Percentiles rank a stretch among this genome's conserved stretches.
phyloP scores from a whole-genome alignment of 2,113 vertebrate genomes.

The Brevimyrus niger region DNA sequence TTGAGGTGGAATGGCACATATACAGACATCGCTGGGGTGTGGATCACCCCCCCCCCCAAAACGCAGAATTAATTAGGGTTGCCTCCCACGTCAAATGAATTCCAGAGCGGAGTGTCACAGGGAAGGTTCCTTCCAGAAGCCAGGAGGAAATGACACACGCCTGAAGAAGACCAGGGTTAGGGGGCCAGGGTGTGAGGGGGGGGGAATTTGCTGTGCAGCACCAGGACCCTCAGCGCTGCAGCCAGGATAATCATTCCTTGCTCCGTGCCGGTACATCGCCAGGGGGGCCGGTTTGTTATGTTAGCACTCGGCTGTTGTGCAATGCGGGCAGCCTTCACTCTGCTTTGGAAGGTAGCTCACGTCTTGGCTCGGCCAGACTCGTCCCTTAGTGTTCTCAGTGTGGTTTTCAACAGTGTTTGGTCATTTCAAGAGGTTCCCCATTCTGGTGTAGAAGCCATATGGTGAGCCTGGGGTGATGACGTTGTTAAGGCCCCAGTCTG shows the following conservation, averaged over 20 bases:
- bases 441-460: not conserved
- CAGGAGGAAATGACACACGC: slow-evolving; percentile 17
- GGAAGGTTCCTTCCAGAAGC: not conserved
- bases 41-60: not conserved
- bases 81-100: not conserved
- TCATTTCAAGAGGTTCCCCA: not conserved
- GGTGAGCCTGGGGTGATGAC: not conserved
- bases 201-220: not conserved
- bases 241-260: not conserved
- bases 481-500: not conserved
- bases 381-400: not conserved
- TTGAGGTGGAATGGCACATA: not conserved
- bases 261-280: not conserved
- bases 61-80: not conserved
- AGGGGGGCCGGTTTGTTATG: slow-evolving; percentile 1
- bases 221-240: not conserved
- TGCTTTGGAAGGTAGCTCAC: not conserved
- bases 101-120: not conserved
- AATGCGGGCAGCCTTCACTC: not conserved
- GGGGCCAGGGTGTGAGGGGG: not conserved
- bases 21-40: not conserved
- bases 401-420: not conserved
- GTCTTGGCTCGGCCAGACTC: not conserved
- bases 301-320: not conserved
- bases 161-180: not conserved